Base-by-base conservation (phyloP, 2,113 vertebrate genomes). In the Nothocercus julius region DNA sequence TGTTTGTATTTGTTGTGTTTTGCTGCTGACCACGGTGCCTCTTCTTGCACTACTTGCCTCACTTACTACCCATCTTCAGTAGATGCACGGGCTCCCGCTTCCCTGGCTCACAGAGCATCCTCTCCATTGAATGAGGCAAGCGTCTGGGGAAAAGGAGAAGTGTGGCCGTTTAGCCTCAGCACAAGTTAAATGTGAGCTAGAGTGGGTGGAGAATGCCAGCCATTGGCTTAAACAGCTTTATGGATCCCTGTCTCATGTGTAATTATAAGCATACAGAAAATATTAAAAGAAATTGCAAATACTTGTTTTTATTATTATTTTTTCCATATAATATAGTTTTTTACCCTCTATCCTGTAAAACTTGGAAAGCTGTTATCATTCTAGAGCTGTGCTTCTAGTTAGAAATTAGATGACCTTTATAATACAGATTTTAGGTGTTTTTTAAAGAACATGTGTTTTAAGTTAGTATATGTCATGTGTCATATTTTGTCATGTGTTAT, bases 11-110 rank as follows among this genome's bases (percentile, higher is more conserved):
- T 20, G 61, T 90, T 80, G 45, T 0, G 0, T 76, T 85, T 27
- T 7, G 0, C 4, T 91, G 62, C 32, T 15, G 67, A 85, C 79
- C 45, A 2, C 16, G 58, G 22, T 1, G 1, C 22, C 38, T 73
- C 17, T 32, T 73, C 25, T 38, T 38, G 34, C 7, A 10, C 28
- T 32, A 18, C 47, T 34, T 64, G 47, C 32, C 34, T 42, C 13
- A 30, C 42, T 79, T 30, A 16, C 36, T 47, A 7, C 0, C 0
- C 7, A 0, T 80, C 87, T 59, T 63, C 7, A 1, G 4, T 61
- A 61, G 51, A 27, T 54, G 34, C 49, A 30, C 18, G 7, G 0
- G 51, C 25, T 53, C 1, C 5, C 45, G 56, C 54, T 63, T 80
- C 36, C 21, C 49, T 82, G 51, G 24, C 49, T 67, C 49, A 3